phyloP scores from a whole-genome alignment of 92 coral and sea anemone species.

The Zoanthus gigantus region DNA sequence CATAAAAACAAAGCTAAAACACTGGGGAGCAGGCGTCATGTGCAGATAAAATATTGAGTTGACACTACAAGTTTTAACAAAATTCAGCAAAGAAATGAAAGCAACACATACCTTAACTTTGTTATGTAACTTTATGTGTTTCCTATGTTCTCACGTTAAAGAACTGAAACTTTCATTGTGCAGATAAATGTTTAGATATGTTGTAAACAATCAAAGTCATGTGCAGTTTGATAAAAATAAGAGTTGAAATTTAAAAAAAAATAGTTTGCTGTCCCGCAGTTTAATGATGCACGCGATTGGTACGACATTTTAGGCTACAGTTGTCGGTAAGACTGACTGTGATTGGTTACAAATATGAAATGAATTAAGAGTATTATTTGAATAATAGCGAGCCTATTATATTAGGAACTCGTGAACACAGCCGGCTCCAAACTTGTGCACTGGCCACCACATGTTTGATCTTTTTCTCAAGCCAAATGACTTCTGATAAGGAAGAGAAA shows the following conservation, averaged over 20 bases:
- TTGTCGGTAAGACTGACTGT: background rate
- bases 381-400: constrained; percentile 12
- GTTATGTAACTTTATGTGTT: background rate
- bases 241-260: background rate
- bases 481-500: constrained; percentile 1
- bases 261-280: background rate
- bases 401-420: background rate
- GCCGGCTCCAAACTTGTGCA: background rate
- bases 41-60: constrained; percentile 15
- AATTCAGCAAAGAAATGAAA: background rate
- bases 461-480: background rate
- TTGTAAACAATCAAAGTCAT: background rate
- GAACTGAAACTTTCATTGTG: background rate
- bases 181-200: background rate
- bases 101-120: background rate
- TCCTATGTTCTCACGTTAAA: no score
- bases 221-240: background rate
- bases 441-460: background rate
- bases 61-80: background rate
- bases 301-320: background rate
- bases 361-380: constrained; percentile 5
- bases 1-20: constrained; percentile 1
- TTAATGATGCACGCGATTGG: constrained; percentile 13
- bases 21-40: constrained; percentile 27
- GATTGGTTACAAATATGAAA: constrained; percentile 16